Evolutionary conservation across 2,797 vertebrate species (phyloP), one percentile per base, ranked within the genome.

Genomic region (Cirrhinus mrigala): DNA sequence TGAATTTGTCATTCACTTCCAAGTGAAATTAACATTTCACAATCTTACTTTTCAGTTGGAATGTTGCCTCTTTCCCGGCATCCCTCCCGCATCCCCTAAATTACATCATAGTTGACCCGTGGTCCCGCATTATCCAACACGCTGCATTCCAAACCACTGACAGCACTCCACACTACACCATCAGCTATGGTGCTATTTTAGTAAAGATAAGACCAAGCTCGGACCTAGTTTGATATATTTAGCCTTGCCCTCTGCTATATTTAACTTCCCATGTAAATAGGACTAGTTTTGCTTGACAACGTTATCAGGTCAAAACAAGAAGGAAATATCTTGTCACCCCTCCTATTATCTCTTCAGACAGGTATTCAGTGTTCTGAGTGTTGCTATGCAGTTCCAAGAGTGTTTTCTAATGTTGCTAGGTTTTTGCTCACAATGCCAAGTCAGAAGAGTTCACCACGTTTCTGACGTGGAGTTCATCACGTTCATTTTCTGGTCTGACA

Each of bases 151-250:
- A 89, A 91, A 89, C 89, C 82, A 77, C 46, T 85, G 79, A 86
- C 78, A 87, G 87, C 87, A 71, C 66, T 66, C 83, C 89, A 86
- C 88, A 85, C 92, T 89, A 90, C 91, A 75, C 44, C 81, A 83
- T 74, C 81, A 89, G 54, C 90, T 92, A 93, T 93, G 91, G 92
- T 90, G 80, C 87, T 92, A 89, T 92, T 93, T 91, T 90, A 85
- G 87, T 71, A 56, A 79, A 75, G 81, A 89, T 82, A 80, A 68
- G 69, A 90, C 90, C 86, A 83, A 60, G 78, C 89, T 80, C 66
- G 56, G 77, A 90, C 90, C 87, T 79, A 82, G 87, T 76, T 70
- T 83, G 7, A 93, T 93, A 93, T 90, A 90, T 92, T 93, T 92
- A 92, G 90, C 86, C 78, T 89, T 80, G 87, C 86, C 81, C 89